A percentile compares a stretch with the other conserved stretches of the same genome.
Evolutionary conservation across 2,113 vertebrate genomes (phyloP).

Genomic region (Thermophis baileyi): DNA sequence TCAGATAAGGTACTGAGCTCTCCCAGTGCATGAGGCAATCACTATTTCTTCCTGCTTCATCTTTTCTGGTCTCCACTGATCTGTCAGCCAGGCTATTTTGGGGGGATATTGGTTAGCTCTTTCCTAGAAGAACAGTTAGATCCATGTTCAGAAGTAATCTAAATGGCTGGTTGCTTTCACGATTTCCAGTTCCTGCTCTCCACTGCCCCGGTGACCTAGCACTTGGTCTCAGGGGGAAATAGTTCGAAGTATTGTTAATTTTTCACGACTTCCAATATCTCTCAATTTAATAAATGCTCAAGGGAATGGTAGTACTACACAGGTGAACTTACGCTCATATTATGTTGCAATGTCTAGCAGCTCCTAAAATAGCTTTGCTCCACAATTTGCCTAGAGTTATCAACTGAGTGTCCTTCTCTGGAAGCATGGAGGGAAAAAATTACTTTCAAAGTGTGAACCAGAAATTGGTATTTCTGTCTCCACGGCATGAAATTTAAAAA

Average conservation of each 20-base stretch:
- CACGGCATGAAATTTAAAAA: background rate
- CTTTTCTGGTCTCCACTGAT: background rate
- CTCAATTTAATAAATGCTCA: background rate
- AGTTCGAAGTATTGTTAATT: background rate
- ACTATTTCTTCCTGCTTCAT: background rate
- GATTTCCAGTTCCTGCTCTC: background rate
- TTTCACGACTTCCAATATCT: background rate
- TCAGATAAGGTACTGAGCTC: background rate
- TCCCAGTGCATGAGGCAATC: background rate
- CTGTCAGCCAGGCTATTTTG: background rate
- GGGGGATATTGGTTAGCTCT: background rate
- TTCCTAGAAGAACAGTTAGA: background rate
- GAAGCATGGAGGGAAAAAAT: background rate
- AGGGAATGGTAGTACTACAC: background rate
- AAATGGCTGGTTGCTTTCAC: background rate
- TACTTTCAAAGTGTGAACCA: background rate
- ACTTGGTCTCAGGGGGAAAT: too few species aligned
- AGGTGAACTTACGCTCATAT: background rate
- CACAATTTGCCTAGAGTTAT: background rate
- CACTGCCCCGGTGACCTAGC: background rate
- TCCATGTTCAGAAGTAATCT: background rate
- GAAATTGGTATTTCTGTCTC: background rate
- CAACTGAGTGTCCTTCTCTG: background rate
- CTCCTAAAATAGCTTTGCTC: background rate
- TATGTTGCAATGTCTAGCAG: background rate